These are phyloP conservation scores for Drosophila kohkoa DNA, from an alignment of 1,140 invertebrate genomes.

Conservation along the genomic window DNA sequence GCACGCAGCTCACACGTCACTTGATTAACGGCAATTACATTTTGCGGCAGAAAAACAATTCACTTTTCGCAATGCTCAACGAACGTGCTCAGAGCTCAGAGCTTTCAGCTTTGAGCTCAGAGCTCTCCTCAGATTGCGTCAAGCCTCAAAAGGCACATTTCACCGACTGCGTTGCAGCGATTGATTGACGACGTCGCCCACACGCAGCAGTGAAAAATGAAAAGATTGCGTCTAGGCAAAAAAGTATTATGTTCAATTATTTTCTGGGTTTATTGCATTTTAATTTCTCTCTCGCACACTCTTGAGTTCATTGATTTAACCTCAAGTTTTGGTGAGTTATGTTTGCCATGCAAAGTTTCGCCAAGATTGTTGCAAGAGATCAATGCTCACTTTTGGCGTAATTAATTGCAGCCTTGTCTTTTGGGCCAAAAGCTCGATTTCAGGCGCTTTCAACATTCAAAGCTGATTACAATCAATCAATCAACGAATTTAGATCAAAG, in stretches of 20 bases:
- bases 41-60: slow-evolving; percentile 3
- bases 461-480: slow-evolving; percentile 12
- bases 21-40: slow-evolving; percentile 52
- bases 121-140: slow-evolving; percentile 14
- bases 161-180: not conserved
- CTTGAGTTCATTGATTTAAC: not conserved
- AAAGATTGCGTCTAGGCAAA: too few relatives aligned
- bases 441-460: slow-evolving; percentile 1
- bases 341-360: not conserved
- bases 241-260: too few relatives aligned
- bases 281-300: too few relatives aligned
- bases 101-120: not conserved
- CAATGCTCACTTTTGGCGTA: not conserved
- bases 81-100: slow-evolving; percentile 21
- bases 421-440: not conserved
- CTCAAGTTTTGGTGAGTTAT: not conserved
- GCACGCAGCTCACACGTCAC: slow-evolving; percentile 48
- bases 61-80: slow-evolving; percentile 1
- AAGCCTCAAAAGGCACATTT: slow-evolving; percentile 20
- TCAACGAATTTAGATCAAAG: slow-evolving; percentile 1
- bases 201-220: too few relatives aligned
- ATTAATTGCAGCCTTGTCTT: slow-evolving; percentile 15
- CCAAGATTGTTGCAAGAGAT: slow-evolving; percentile 21
- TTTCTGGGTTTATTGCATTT: too few relatives aligned
- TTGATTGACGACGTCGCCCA: not conserved